These are phyloP conservation scores for Gallirallus australis DNA, from an alignment of 2,797 vertebrate species.

Conservation along the genomic window DNA sequence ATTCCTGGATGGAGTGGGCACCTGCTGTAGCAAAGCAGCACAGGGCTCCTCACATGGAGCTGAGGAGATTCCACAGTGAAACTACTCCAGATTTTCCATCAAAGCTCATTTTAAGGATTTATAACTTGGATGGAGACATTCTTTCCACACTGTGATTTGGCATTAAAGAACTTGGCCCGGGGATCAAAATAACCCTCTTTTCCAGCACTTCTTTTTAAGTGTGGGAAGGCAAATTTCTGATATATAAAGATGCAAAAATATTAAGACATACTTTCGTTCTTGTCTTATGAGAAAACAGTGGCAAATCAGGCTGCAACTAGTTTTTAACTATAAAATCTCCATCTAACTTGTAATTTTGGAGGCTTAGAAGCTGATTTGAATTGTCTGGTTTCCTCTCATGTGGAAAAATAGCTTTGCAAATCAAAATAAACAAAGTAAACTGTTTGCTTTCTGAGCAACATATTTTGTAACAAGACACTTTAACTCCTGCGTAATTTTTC, in stretches of 20 bases:
- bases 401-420: constrained; percentile 22
- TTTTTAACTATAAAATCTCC: not conserved
- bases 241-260: constrained; percentile 27
- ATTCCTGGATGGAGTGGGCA: not conserved
- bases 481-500: not conserved
- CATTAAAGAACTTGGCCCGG: constrained; percentile 55
- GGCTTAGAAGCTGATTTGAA: constrained; percentile 2
- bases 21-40: not conserved
- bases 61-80: constrained; percentile 22
- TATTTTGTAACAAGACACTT: not conserved
- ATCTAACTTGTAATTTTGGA: not conserved
- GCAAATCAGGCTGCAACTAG: not conserved
- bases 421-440: constrained; percentile 8
- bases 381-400: not conserved
- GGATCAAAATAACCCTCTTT: constrained; percentile 56
- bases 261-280: not conserved
- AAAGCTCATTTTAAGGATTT: constrained; percentile 60
- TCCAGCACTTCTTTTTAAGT: constrained; percentile 30
- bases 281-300: constrained; percentile 3
- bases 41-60: not conserved
- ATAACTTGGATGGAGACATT: constrained; percentile 38
- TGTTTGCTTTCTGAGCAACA: not conserved
- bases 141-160: constrained; percentile 59
- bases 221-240: constrained; percentile 40
- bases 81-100: constrained; percentile 60